phyloP scores from a whole-genome alignment of 2,888 invertebrate species.

The Melolontha melolontha region DNA sequence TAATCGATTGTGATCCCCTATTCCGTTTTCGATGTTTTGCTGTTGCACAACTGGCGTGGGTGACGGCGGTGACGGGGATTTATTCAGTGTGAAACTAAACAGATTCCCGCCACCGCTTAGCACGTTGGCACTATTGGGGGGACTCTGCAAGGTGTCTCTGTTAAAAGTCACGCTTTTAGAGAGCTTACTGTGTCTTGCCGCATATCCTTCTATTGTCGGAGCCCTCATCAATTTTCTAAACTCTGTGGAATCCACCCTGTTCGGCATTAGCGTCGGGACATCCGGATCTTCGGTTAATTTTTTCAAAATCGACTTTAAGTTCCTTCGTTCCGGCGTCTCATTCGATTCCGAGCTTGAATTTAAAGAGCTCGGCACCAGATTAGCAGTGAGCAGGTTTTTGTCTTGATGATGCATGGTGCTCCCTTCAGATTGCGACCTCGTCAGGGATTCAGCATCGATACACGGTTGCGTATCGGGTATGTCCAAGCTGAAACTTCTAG shows the following conservation, averaged over 20 bases:
- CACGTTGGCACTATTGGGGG: constrained; percentile 68
- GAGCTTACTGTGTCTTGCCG: constrained; percentile 87
- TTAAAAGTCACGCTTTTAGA: constrained; percentile 92
- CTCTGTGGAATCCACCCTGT: constrained; percentile 68
- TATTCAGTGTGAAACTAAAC: constrained; percentile 60
- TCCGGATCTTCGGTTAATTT: constrained; percentile 78
- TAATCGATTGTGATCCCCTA: constrained; percentile 46
- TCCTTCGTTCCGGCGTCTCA: constrained; percentile 84
- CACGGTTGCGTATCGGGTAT: constrained; percentile 72
- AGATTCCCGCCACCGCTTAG: constrained; percentile 53
- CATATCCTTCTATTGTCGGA: constrained; percentile 89
- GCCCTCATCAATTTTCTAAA: constrained; percentile 80
- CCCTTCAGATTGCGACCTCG: constrained; percentile 85
- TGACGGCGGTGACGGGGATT: constrained; percentile 61
- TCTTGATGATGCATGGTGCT: constrained; percentile 75
- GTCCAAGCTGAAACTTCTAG: constrained; percentile 85
- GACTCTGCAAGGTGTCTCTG: constrained; percentile 84
- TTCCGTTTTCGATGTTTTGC: too few relatives aligned
- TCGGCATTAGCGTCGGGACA: constrained; percentile 53
- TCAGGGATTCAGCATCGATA: constrained; percentile 69
- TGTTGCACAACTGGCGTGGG: constrained; percentile 50
- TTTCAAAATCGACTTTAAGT: constrained; percentile 87
- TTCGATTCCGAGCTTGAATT: constrained; percentile 76
- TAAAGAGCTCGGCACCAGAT: constrained; percentile 58
- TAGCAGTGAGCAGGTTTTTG: constrained; percentile 54